phyloP scores from a whole-genome alignment of 2,113 vertebrate species.

The Hemiscyllium ocellatum region DNA sequence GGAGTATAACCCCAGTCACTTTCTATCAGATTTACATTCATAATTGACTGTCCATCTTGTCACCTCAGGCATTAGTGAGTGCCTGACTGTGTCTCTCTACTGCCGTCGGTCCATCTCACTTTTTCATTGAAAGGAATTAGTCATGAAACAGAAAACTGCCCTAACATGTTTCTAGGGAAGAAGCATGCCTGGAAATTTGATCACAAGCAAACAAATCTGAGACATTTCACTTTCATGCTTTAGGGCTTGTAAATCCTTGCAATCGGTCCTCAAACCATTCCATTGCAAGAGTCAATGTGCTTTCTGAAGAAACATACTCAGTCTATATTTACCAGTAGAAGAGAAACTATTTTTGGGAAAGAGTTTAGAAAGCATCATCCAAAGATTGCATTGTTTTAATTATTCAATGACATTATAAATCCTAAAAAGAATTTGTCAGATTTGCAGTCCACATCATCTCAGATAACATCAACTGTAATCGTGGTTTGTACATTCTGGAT shows the following conservation, averaged over 20 bases:
- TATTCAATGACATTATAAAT: background rate
- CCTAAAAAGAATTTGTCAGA: background rate
- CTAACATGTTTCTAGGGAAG: background rate
- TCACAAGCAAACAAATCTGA: background rate
- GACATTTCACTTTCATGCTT: background rate
- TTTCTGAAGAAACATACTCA: background rate
- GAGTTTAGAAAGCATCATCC: background rate
- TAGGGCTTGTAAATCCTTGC: background rate
- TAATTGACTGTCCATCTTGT: background rate
- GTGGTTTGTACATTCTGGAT: background rate
- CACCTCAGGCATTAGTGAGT: background rate
- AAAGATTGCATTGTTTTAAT: background rate
- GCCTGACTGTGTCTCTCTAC: background rate
- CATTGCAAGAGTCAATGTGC: background rate
- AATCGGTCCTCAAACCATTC: background rate
- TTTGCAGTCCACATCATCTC: background rate
- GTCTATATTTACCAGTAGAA: background rate
- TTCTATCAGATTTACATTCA: background rate
- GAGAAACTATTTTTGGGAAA: background rate
- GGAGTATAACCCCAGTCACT: background rate
- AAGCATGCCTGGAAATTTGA: background rate
- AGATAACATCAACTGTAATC: background rate
- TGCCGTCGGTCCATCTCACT: background rate
- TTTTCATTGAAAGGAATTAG: background rate
- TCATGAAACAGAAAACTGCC: background rate